Evolutionary conservation across 1,140 invertebrate species (phyloP).

Genomic region (Steinernema feltiae): DNA sequence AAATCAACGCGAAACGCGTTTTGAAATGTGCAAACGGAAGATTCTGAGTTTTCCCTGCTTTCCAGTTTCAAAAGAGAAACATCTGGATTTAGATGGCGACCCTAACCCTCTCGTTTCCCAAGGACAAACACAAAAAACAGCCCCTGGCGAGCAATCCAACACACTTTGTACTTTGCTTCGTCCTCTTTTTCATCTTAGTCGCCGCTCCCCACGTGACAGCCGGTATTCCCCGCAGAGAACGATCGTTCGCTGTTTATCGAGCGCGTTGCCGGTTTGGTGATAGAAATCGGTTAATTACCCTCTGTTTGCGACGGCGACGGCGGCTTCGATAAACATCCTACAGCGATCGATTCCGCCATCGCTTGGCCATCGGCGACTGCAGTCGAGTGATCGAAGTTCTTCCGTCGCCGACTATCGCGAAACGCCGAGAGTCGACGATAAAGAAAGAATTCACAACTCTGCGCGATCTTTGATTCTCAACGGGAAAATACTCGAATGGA

Average conservation of each 20-base stretch:
- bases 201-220: conserved; percentile 4
- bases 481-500: too few relatives aligned
- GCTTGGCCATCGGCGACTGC: neutral
- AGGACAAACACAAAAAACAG: neutral
- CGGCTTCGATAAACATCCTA: neutral
- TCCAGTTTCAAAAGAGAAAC: too few relatives aligned
- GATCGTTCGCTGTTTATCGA: neutral
- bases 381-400: neutral
- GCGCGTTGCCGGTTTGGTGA: neutral
- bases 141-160: too few relatives aligned
- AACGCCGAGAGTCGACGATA: neutral
- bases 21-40: too few relatives aligned
- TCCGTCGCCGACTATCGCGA: neutral
- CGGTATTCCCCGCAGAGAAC: conserved; percentile 13
- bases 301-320: neutral
- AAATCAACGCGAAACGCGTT: too few relatives aligned
- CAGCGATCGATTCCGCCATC: neutral
- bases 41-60: too few relatives aligned
- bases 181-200: neutral
- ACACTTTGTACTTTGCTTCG: neutral
- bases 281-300: neutral
- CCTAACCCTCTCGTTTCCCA: neutral
- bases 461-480: too few relatives aligned
- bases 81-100: neutral
- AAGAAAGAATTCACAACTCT: neutral